Evolutionary conservation across 2,888 invertebrate species (phyloP), one percentile per base, ranked within the genome.

Genomic region (Formica aserva): DNA sequence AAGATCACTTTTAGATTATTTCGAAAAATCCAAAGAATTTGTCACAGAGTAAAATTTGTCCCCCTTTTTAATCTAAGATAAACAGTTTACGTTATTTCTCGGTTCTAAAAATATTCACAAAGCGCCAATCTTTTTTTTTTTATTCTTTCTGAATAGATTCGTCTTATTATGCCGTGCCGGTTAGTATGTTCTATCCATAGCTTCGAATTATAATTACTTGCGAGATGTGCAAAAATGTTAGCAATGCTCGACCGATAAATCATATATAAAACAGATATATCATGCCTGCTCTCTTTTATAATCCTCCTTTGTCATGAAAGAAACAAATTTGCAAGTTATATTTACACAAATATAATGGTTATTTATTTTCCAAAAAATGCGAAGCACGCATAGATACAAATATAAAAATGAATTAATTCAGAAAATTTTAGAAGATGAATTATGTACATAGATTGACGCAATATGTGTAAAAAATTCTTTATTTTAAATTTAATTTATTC

Each of bases 171-270:
- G 26, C n/a, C n/a, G 52, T n/a, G 52, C n/a, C 8, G 52, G n/a
- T 52, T n/a, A 52, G n/a, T 45, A 45, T 45, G 18, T 52, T 52
- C 8, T 8, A 52, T 52, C 5, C 18, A 52, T 52, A 52, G 0
- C n/a, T 52, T n/a, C 3, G 48, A 18, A 48, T 48, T 18, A 18
- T 18, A 52, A 52, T n/a, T 52, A n/a, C 8, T n/a, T 52, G n/a
- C 18, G 45, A 48, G 45, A 48, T 48, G 45, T n/a, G 52, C 52
- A 52, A 52, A 52, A 52, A 52, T 52, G 52, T n/a, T 52, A n/a
- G 52, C 52, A 52, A 52, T 52, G 52, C 52, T 52, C 52, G 52
- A 52, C 52, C 52, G 52, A 52, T 52, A 52, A 52, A 52, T 52
- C n/a, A 52, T n/a, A 52, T 52, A 9, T 52, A 52, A 52, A 52